Evolutionary conservation across 2,888 invertebrate genomes (phyloP), one percentile per base, ranked within the genome.

Genomic region (Cancer borealis): DNA sequence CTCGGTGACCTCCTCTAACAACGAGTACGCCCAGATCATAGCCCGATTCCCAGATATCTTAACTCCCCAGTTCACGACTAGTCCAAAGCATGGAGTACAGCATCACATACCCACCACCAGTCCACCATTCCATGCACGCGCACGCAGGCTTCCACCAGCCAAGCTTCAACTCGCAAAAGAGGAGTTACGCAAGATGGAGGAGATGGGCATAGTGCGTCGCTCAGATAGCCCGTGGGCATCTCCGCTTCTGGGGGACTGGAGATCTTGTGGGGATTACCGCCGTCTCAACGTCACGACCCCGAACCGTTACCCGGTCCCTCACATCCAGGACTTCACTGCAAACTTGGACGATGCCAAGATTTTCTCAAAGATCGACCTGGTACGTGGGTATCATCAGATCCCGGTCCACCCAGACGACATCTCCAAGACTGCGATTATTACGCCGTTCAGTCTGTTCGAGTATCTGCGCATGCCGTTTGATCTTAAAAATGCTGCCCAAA

Each of bases 271-370:
- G 96, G 96, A 92, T 30, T 88, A 96, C 94, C 95, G 96, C 0
- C 30, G 45, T 0, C 95, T 96, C 0, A 97, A 96, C 94, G 95
- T 95, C 39, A 96, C 96, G 0, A 96, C 96, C 6, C 96, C 96
- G 0, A 96, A 96, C 95, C 90, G 96, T 96, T 94, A 97, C 97
- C 96, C 96, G 0, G 95, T 96, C 94, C 96, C 96, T 2, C 96
- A 96, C 45, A 96, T 97, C 2, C 96, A 96, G 45, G 96, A 97
- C 95, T 96, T 96, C 94, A 88, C 88, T 14, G 88, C 88, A 46
- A 46, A 88, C 46, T 46, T 88, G 14, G 46, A 88, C 46, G 45
- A 46, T 88, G 88, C 88, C 88, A 88, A 88, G 21, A 88, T 88
- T 17, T 88, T 88, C 46, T 46, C 66, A 66, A 88, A 46, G 21